Evolutionary conservation across 2,888 invertebrate genomes (phyloP), one percentile per base, ranked within the genome.

Genomic region (Myopa tessellatipennis): DNA sequence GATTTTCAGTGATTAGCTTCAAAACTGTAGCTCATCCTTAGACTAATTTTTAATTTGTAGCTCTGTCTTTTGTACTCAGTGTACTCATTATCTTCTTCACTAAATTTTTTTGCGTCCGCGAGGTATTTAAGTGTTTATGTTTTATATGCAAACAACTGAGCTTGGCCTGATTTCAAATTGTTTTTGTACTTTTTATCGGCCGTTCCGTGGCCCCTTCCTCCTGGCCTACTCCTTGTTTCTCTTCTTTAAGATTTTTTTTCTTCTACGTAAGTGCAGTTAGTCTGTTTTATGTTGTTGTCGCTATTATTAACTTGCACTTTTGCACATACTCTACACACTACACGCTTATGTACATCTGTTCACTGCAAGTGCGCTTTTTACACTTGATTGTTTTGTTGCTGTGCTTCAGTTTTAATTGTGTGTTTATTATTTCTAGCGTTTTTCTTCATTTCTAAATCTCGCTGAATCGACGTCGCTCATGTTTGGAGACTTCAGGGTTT

Each of bases 121-220:
- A n/a, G 52, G 16, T 52, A 16, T 36, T 58, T 36, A 58, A 36
- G n/a, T 14, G 65, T 18, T 18, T 45, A 71, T 72, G n/a, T 74
- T 74, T 65, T 65, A 69, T 58, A 75, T 69, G 75, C 74, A 75
- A 69, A 75, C 67, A 38, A 69, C 60, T 84, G 84, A 84, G 84
- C 84, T 87, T 87, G 86, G 86, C 87, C 86, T 87, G 86, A 87
- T 86, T 87, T 86, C 83, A 80, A 80, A 78, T 72, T 45, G 26
- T 58, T 60, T 34, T 69, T 55, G 55, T 68, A 26, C 50, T 40
- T 76, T 18, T 45, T 52, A 63, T 63, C 38, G 71, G 67, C 67
- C 16, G 70, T 71, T 63, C 70, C 63, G 78, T 40, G 71, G 67
- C 71, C 72, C 75, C 45, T 69, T 69, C 26, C 60, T 77, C 36